A percentile compares a stretch with the other conserved stretches of the same genome.
These are phyloP conservation scores for Brenthis hecate DNA, from an alignment of 2,888 invertebrate genomes.

Conservation along the genomic window DNA sequence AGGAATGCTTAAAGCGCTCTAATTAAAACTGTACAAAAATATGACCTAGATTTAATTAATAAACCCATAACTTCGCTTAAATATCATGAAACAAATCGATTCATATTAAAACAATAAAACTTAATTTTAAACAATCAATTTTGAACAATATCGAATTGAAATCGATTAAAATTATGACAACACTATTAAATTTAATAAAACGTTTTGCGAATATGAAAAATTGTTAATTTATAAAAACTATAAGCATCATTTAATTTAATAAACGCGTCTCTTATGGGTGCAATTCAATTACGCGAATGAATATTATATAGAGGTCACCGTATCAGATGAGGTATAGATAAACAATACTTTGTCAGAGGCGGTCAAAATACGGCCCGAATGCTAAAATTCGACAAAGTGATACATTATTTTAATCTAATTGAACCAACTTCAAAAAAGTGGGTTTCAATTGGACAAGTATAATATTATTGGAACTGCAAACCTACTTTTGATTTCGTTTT, in stretches of 20 bases:
- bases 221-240: slow-evolving; percentile 15
- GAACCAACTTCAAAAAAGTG: too few relatives aligned
- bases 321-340: slow-evolving; percentile 49
- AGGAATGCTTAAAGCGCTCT: too few relatives aligned
- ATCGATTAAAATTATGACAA: slow-evolving; percentile 6
- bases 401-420: background rate
- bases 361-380: background rate
- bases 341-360: slow-evolving; percentile 59
- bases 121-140: background rate
- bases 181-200: slow-evolving; percentile 14
- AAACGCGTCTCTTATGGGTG: slow-evolving; percentile 26
- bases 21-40: too few relatives aligned
- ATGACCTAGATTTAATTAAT: too few relatives aligned
- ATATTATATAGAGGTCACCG: slow-evolving; percentile 42
- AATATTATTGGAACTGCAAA: too few relatives aligned
- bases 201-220: background rate
- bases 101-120: background rate
- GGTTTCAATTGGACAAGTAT: too few relatives aligned
- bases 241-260: slow-evolving; percentile 21
- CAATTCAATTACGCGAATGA: slow-evolving; percentile 46
- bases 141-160: background rate
- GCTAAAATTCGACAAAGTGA: background rate
- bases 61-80: too few relatives aligned
- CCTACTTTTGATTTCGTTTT: too few relatives aligned
- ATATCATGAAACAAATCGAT: background rate